These are phyloP conservation scores for Carlito syrichta DNA, from an alignment of 2,113 vertebrate species.

Conservation along the genomic window DNA sequence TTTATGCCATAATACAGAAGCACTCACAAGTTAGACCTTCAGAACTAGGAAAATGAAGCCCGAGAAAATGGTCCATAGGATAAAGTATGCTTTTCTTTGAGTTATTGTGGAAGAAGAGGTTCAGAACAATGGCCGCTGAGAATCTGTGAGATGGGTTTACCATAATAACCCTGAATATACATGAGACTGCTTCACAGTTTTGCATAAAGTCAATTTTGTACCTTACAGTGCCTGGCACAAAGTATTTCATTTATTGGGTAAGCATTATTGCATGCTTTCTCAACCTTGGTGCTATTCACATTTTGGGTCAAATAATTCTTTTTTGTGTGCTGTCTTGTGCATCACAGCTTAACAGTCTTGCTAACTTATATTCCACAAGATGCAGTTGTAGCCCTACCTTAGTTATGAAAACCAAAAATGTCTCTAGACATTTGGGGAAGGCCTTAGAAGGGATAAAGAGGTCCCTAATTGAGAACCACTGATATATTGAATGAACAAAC, in stretches of 20 bases:
- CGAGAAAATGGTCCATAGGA: not conserved
- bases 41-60: not conserved
- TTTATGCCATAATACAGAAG: not conserved
- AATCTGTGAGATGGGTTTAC: not conserved
- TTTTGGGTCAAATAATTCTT: not conserved
- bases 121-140: not conserved
- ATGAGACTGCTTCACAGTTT: not conserved
- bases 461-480: not conserved
- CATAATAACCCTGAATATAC: not conserved
- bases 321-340: not conserved
- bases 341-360: not conserved
- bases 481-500: not conserved
- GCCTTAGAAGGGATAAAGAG: not conserved
- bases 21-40: not conserved
- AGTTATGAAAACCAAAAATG: not conserved
- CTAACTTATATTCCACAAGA: not conserved
- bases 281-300: not conserved
- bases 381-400: not conserved
- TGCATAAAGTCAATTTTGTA: not conserved
- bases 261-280: not conserved
- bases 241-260: not conserved
- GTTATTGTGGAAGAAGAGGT: not conserved
- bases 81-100: not conserved
- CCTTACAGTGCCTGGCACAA: not conserved
- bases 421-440: not conserved